phyloP scores from a whole-genome alignment of 2,113 vertebrate genomes.

The Pituophis catenifer region DNA sequence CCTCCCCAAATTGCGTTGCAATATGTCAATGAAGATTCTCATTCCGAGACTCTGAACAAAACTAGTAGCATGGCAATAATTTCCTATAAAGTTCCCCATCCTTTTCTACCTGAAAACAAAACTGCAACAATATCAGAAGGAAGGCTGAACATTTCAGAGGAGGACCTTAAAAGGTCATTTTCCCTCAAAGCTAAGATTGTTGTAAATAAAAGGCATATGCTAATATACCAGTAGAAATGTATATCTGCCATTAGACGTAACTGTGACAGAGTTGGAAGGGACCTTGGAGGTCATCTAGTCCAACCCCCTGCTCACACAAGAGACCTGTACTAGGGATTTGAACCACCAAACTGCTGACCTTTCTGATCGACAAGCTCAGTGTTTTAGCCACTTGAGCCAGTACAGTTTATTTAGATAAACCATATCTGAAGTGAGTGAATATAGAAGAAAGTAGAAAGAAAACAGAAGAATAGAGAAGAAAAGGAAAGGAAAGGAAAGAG shows the following conservation, averaged over 20 bases:
- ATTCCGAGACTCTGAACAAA: background rate
- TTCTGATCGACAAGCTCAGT: no score
- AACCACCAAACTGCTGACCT: no score
- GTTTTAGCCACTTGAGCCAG: no score
- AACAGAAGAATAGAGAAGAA: background rate
- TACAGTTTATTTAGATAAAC: background rate
- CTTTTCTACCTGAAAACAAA: background rate
- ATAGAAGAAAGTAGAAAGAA: background rate
- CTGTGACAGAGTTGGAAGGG: no score
- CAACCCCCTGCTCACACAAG: no score
- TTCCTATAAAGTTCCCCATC: background rate
- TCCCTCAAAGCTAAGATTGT: background rate
- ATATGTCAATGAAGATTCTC: background rate
- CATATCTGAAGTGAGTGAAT: background rate
- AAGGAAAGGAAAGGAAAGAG: background rate
- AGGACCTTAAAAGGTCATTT: background rate
- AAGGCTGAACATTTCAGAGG: background rate
- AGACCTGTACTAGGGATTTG: no score
- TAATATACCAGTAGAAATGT: conserved; percentile 7
- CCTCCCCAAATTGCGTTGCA: background rate
- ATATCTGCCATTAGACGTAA: background rate
- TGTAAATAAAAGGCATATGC: conserved; percentile 19
- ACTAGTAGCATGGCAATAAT: background rate
- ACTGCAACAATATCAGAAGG: background rate
- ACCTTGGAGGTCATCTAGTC: no score